These are phyloP conservation scores for Dendroctonus ponderosae DNA, from an alignment of 1,140 invertebrate genomes.

Conservation along the genomic window DNA sequence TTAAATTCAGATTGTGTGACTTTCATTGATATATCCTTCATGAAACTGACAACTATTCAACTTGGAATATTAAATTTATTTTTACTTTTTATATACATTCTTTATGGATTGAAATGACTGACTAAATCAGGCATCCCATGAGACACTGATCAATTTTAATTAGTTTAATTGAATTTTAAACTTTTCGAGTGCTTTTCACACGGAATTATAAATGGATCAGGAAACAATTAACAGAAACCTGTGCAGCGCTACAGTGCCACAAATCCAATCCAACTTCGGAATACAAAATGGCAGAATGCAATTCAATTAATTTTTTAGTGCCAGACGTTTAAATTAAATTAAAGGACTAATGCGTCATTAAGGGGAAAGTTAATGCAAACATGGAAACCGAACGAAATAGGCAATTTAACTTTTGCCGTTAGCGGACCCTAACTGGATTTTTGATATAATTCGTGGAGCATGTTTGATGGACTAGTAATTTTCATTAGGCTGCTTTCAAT, in stretches of 20 bases:
- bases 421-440: slow-evolving; percentile 30
- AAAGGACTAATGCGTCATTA: slow-evolving; percentile 33
- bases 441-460: slow-evolving; percentile 27
- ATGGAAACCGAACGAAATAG: slow-evolving; percentile 34
- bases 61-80: too few relatives aligned
- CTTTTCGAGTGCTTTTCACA: slow-evolving; percentile 17
- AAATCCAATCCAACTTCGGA: slow-evolving; percentile 22
- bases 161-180: slow-evolving; percentile 16
- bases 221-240: slow-evolving; percentile 30
- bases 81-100: too few relatives aligned
- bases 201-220: slow-evolving; percentile 25
- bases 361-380: slow-evolving; percentile 31
- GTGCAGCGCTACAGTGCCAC: slow-evolving; percentile 15
- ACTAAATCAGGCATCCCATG: too few relatives aligned
- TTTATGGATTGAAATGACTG: too few relatives aligned
- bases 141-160: slow-evolving; percentile 12
- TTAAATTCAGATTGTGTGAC: too few relatives aligned
- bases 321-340: slow-evolving; percentile 32
- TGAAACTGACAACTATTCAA: too few relatives aligned
- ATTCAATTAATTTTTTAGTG: slow-evolving; percentile 34
- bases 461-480: slow-evolving; percentile 32
- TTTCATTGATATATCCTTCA: too few relatives aligned
- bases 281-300: slow-evolving; percentile 32
- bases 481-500: slow-evolving; percentile 24
- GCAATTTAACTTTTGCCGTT: slow-evolving; percentile 37